Evolutionary conservation across 1,140 invertebrate genomes (phyloP).

Genomic region (Tetramorium simillimum): DNA sequence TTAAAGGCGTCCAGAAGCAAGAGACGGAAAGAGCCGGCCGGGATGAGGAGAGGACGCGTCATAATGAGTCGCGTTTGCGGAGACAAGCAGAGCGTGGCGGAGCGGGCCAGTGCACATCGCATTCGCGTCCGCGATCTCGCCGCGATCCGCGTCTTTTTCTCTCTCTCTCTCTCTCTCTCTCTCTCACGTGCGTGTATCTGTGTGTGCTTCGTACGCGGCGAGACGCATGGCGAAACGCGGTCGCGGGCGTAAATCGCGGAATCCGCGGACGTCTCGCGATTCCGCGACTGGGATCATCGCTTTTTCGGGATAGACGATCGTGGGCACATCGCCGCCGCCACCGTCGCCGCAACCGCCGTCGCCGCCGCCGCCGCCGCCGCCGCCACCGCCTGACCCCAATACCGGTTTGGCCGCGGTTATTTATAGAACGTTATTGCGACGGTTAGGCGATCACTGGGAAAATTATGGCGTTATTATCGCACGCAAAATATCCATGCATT

Average conservation of each 20-base stretch:
- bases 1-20: neutral
- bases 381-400: neutral
- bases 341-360: too few relatives aligned
- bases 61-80: slow-evolving; percentile 81
- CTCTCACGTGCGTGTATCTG: neutral
- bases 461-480: slow-evolving; percentile 40
- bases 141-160: slow-evolving; percentile 51
- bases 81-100: slow-evolving; percentile 83
- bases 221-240: slow-evolving; percentile 30
- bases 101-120: slow-evolving; percentile 82
- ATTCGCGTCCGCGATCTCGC: slow-evolving; percentile 79
- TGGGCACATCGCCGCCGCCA: too few relatives aligned
- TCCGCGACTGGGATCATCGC: slow-evolving; percentile 6
- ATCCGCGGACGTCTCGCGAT: neutral
- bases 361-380: neutral
- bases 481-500: neutral
- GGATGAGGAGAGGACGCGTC: slow-evolving; percentile 69
- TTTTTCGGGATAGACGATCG: slow-evolving; percentile 41
- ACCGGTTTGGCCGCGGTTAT: slow-evolving; percentile 43
- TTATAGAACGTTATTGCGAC: slow-evolving; percentile 32
- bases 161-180: too few relatives aligned
- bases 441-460: slow-evolving; percentile 26
- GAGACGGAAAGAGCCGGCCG: neutral
- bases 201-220: neutral
- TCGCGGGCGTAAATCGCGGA: slow-evolving; percentile 1